phyloP scores from a whole-genome alignment of 2,888 invertebrate species.

The Mylabris sibirica region DNA sequence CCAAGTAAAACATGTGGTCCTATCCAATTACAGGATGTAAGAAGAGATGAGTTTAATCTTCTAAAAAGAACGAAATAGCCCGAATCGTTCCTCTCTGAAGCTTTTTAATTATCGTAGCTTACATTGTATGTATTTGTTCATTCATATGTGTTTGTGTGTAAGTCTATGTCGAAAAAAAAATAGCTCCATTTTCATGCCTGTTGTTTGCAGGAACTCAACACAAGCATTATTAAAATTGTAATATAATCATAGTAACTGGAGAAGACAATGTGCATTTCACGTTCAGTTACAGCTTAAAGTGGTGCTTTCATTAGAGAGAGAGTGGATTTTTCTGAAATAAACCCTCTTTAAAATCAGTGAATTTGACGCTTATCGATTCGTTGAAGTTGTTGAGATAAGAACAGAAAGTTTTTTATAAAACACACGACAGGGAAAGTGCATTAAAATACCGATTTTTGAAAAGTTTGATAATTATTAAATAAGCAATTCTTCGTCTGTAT shows the following conservation, averaged over 20 bases:
- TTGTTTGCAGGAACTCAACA: not conserved
- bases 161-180: not conserved
- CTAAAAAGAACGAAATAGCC: conserved; percentile 17
- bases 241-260: not conserved
- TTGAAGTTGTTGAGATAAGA: conserved; percentile 37
- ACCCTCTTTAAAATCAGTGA: conserved; percentile 36
- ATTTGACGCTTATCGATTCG: conserved; percentile 40
- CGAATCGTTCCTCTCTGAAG: conserved; percentile 2
- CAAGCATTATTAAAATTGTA: not conserved
- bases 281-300: not conserved
- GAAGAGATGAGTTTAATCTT: conserved; percentile 30
- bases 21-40: conserved; percentile 27
- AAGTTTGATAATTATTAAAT: conserved; percentile 8
- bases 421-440: conserved; percentile 29
- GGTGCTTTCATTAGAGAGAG: not conserved
- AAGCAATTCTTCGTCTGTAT: conserved; percentile 14
- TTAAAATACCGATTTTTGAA: conserved; percentile 19
- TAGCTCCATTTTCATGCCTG: not conserved
- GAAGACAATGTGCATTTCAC: not conserved
- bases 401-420: conserved; percentile 37
- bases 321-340: conserved; percentile 20
- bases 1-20: conserved; percentile 25
- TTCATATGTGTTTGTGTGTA: not conserved
- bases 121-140: not conserved
- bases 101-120: conserved; percentile 9